phyloP scores from a whole-genome alignment of 2,888 invertebrate genomes.

The Macaria liturata region DNA sequence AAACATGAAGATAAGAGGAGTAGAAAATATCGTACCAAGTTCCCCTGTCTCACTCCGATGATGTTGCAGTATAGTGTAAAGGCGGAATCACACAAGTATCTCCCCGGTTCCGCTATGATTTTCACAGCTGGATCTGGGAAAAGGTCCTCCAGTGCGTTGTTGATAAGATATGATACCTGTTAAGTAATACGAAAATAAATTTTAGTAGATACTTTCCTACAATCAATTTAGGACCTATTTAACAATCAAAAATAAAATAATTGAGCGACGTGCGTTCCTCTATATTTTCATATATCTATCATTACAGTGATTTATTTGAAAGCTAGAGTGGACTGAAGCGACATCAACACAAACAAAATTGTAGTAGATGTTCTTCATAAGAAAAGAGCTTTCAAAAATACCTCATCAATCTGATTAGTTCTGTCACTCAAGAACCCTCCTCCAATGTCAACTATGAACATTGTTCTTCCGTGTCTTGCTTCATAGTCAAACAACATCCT shows the following conservation, averaged over 20 bases:
- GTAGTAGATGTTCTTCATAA: no score
- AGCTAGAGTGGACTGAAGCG: no score
- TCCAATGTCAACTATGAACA: constrained; percentile 52
- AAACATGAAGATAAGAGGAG: no score
- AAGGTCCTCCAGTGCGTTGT: constrained; percentile 5
- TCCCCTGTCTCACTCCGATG: constrained; percentile 42
- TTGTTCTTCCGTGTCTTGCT: constrained; percentile 41
- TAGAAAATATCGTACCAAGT: no score
- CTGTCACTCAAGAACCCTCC: constrained; percentile 42
- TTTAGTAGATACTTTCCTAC: no score
- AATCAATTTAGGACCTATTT: no score
- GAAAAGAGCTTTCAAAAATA: constrained; percentile 13
- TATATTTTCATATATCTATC: no score
- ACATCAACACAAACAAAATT: no score
- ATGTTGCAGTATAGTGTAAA: constrained; percentile 46
- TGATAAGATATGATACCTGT: constrained; percentile 8
- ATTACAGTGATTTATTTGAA: no score
- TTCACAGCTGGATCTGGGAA: constrained; percentile 45
- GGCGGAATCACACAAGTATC: constrained; percentile 47
- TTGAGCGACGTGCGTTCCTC: no score
- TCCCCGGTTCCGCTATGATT: constrained; percentile 50
- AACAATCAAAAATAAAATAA: no score
- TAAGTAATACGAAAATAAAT: background rate
- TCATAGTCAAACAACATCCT: constrained; percentile 49
- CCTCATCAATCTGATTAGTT: constrained; percentile 43